phyloP scores from a whole-genome alignment of 2,888 invertebrate genomes.

The Rugalucina vietnamica region DNA sequence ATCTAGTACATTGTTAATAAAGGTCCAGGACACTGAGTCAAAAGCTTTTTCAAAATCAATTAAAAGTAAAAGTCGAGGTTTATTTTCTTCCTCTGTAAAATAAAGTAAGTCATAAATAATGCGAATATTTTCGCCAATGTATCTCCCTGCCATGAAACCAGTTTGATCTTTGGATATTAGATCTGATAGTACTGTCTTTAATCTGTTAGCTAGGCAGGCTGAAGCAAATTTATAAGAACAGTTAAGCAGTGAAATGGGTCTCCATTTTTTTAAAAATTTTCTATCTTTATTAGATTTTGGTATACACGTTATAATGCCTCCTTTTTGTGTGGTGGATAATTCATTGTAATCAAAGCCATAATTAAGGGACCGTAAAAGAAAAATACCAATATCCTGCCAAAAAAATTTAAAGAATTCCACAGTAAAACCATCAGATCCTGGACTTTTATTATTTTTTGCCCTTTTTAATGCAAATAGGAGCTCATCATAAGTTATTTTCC shows the following conservation, averaged over 20 bases:
- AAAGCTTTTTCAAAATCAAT: neutral
- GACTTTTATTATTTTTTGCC: neutral
- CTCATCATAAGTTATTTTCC: slow-evolving; percentile 1
- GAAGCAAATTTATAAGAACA: neutral
- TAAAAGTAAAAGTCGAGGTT: neutral
- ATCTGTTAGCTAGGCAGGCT: neutral
- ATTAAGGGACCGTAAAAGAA: neutral
- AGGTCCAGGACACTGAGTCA: neutral
- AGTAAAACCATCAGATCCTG: neutral
- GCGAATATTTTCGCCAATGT: neutral
- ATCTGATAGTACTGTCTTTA: neutral
- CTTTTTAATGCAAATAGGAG: neutral
- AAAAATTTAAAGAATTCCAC: neutral
- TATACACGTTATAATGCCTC: neutral
- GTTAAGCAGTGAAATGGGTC: neutral
- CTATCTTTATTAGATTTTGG: neutral
- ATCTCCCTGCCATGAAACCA: neutral
- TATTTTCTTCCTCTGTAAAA: neutral
- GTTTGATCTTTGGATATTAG: neutral
- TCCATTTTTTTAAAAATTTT: neutral
- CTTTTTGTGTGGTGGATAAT: neutral
- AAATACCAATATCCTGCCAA: neutral
- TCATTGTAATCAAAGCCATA: neutral
- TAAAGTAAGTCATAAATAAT: neutral
- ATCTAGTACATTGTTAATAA: neutral